These are phyloP conservation scores for Semaprochilodus insignis DNA, from an alignment of 2,797 vertebrate genomes.

Conservation along the genomic window DNA sequence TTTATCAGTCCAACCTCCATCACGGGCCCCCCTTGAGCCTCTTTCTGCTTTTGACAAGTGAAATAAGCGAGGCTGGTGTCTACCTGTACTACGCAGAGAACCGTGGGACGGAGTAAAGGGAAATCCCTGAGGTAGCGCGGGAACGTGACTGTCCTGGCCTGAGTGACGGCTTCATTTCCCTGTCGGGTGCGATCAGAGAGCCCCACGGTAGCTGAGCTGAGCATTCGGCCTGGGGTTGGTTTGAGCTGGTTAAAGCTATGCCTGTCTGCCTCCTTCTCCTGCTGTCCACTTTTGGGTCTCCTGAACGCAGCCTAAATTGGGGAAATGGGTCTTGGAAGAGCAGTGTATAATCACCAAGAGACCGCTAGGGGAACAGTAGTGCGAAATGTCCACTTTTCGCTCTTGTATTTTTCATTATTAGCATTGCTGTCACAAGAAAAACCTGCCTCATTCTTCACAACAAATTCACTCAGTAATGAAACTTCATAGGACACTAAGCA, in stretches of 20 bases:
- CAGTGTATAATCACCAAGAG: too few species aligned
- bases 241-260: not conserved
- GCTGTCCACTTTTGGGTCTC: not conserved
- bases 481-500: too few species aligned
- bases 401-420: too few species aligned
- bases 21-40: not conserved
- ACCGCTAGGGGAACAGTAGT: too few species aligned
- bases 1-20: conserved; percentile 36
- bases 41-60: not conserved
- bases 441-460: too few species aligned
- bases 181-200: not conserved
- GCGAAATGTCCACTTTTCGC: too few species aligned
- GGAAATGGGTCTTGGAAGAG: not conserved
- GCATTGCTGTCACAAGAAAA: too few species aligned
- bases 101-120: not conserved
- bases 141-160: not conserved
- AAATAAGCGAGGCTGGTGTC: conserved; percentile 3
- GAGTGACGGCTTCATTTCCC: conserved; percentile 1
- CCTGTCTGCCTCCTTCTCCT: not conserved
- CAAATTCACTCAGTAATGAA: too few species aligned
- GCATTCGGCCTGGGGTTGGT: not conserved
- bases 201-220: not conserved
- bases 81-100: not conserved
- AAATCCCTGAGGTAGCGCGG: not conserved
- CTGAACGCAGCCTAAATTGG: not conserved